Evolutionary conservation across 2,888 invertebrate genomes (phyloP), one percentile per base, ranked within the genome.

Genomic region (Maniola hyperantus): DNA sequence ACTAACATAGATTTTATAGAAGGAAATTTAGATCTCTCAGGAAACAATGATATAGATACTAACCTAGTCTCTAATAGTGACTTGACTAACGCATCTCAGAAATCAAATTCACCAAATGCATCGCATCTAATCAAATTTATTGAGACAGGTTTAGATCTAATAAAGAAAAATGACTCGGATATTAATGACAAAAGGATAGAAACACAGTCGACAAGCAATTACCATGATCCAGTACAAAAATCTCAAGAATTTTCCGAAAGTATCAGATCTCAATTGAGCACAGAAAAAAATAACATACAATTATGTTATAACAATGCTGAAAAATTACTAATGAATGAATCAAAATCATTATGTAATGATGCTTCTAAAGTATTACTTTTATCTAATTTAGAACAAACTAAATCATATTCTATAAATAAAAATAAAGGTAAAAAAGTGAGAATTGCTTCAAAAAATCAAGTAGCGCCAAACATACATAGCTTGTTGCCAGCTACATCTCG

Each of bases 391-490:
- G 34, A 2, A 54, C 36, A 55, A 57, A 7, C 42, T 20, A 42
- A 20, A 6, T 13, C 48, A 15, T 48, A 6, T 26, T 42, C 20
- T 11, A 39, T 20, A 59, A 33, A 33, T 59, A 46, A 33, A 46
- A 59, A 59, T 46, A 7, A 36, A 34, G 18, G 18, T 18, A 48
- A 15, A 0, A 62, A 62, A 53, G 53, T 62, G 15, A 62, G 15
- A 33, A 10, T 62, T 33, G 15, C 50, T 33, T 55, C 54, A 8
- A 54, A 55, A 55, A 54, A 63, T 63, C 63, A 63, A 55, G 7
- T 54, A n/a, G 15, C 63, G 2, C 63, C 63, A 18, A 63, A 63
- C 13, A 55, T 55, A 33, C 63, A 63, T 46, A 34, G 54, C n/a
- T 34, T 55, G 8, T 18, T 53, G 42, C 13, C 63, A 18, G 36